Base-by-base conservation (phyloP, 2,888 invertebrate genomes). In the Ctena decussata region DNA sequence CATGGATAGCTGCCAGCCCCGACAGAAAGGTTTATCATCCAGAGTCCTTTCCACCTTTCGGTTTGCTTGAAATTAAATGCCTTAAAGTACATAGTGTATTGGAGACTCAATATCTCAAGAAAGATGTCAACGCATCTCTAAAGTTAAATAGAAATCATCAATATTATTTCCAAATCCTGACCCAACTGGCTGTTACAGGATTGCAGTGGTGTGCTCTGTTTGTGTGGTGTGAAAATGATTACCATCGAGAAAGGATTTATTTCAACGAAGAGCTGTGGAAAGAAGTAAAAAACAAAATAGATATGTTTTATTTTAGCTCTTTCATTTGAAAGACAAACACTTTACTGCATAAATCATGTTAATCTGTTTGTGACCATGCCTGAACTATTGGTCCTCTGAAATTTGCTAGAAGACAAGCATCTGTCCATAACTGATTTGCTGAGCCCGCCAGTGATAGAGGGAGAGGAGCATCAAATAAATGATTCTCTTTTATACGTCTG, bases 351-450 rank as follows among this genome's bases (percentile, higher is more conserved):
- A n/a, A n/a, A n/a, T n/a, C n/a, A n/a, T n/a, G n/a, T n/a, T n/a
- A n/a, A n/a, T n/a, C n/a, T n/a, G n/a, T n/a, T n/a, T n/a, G n/a
- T n/a, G n/a, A n/a, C n/a, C n/a, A n/a, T n/a, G n/a, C n/a, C n/a
- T n/a, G n/a, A n/a, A n/a, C n/a, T n/a, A n/a, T n/a, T n/a, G n/a
- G n/a, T n/a, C n/a, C n/a, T n/a, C n/a, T n/a, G n/a, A n/a, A n/a
- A n/a, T n/a, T n/a, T n/a, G n/a, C n/a, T n/a, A n/a, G n/a, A n/a
- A n/a, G n/a, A n/a, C n/a, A n/a, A n/a, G n/a, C n/a, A n/a, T n/a
- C n/a, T 49, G 82, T 78, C 83, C 84, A 86, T 15, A 88, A 70
- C 73, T 88, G 85, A 37, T 86, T 86, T 15, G 79, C 75, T n/a
- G 86, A 71, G 3, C 87, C 85, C 69, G 60, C 49, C 44, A 84